Percentiles rank a stretch among this genome's conserved stretches.
Evolutionary conservation across 1,140 invertebrate genomes (phyloP).

Genomic region (Drosophila persimilis): DNA sequence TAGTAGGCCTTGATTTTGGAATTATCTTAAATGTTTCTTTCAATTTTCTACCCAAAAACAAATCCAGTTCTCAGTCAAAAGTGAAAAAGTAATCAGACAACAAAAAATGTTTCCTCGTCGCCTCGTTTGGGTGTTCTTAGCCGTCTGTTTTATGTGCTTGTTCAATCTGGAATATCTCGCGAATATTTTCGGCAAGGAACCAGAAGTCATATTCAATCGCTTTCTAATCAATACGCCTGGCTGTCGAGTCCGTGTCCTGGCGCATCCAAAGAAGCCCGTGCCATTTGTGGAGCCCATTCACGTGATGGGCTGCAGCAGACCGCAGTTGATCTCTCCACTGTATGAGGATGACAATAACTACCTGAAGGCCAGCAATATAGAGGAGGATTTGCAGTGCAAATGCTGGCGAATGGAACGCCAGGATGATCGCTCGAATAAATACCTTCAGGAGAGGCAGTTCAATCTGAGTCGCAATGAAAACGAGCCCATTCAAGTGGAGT

Average conservation of each 20-base stretch:
- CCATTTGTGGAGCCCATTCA: constrained; percentile 1
- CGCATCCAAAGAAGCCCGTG: too few relatives aligned
- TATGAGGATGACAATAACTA: not conserved
- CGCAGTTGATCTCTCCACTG: constrained; percentile 2
- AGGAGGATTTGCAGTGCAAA: constrained; percentile 6
- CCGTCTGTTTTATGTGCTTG: not conserved
- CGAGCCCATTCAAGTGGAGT: constrained; percentile 2
- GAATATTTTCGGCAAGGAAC: not conserved
- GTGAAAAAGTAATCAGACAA: not conserved
- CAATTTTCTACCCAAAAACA: too few relatives aligned
- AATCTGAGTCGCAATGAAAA: not conserved
- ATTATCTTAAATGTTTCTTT: not conserved
- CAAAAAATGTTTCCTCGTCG: not conserved
- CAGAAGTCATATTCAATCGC: too few relatives aligned
- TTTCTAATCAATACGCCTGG: too few relatives aligned
- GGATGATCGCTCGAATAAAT: not conserved
- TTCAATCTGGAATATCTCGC: not conserved
- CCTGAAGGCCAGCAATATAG: not conserved
- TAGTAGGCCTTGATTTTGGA: not conserved
- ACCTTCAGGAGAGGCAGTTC: not conserved
- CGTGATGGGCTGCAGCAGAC: not conserved
- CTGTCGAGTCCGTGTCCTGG: too few relatives aligned
- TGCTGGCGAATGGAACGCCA: constrained; percentile 4
- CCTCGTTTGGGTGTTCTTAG: not conserved
- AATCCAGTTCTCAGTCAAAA: too few relatives aligned